A percentile compares a stretch with the other conserved stretches of the same genome.
Evolutionary conservation across 1,140 invertebrate species (phyloP).

Genomic region (Theocolax elegans): DNA sequence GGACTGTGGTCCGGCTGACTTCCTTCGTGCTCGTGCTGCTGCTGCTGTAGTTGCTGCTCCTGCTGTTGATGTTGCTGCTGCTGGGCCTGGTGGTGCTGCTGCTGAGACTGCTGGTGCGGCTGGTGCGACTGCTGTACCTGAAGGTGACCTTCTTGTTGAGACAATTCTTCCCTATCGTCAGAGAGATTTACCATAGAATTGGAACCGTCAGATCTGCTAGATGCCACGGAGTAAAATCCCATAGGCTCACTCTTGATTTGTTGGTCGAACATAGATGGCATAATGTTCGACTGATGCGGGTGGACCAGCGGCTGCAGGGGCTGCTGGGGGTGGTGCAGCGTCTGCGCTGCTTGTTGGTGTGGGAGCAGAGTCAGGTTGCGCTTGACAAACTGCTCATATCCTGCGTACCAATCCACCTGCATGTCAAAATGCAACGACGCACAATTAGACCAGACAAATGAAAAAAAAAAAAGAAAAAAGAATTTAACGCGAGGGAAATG

Average conservation of each 20-base stretch:
- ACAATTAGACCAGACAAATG: neutral
- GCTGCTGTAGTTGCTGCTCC: slow-evolving; percentile 62
- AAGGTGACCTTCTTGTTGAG: slow-evolving; percentile 68
- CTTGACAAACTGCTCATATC: slow-evolving; percentile 70
- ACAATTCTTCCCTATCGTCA: slow-evolving; percentile 62
- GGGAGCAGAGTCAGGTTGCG: slow-evolving; percentile 69
- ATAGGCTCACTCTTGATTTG: slow-evolving; percentile 77
- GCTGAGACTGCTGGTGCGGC: slow-evolving; percentile 58
- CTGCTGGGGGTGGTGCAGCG: slow-evolving; percentile 45
- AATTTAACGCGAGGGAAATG: neutral
- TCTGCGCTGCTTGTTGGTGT: slow-evolving; percentile 57
- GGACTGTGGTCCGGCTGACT: slow-evolving; percentile 57
- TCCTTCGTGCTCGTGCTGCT: slow-evolving; percentile 59
- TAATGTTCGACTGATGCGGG: slow-evolving; percentile 46
- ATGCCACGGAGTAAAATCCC: slow-evolving; percentile 69
- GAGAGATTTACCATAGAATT: slow-evolving; percentile 65
- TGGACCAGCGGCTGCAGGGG: slow-evolving; percentile 37
- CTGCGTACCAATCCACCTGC: slow-evolving; percentile 69
- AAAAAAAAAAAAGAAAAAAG: neutral
- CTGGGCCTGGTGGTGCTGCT: slow-evolving; percentile 64
- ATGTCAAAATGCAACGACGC: no score
- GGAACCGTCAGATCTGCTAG: slow-evolving; percentile 64
- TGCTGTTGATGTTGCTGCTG: slow-evolving; percentile 65
- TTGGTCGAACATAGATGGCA: slow-evolving; percentile 74
- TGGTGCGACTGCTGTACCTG: slow-evolving; percentile 64